phyloP scores from a whole-genome alignment of 2,888 invertebrate species.

The Biston betularia region DNA sequence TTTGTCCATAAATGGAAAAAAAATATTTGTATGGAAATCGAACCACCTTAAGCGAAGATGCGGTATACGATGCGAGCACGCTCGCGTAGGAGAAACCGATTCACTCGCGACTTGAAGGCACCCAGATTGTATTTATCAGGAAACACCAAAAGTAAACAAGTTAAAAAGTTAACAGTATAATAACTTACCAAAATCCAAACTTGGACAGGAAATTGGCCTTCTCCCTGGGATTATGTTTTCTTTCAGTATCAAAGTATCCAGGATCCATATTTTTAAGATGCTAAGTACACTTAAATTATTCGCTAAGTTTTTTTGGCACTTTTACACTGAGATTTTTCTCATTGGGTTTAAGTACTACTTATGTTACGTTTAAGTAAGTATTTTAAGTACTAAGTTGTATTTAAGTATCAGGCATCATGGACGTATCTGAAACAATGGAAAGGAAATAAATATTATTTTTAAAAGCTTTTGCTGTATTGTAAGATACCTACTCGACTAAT shows the following conservation, averaged over 20 bases:
- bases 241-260: constrained; percentile 79
- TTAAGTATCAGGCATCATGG: constrained; percentile 22
- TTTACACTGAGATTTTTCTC: constrained; percentile 20
- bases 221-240: constrained; percentile 88
- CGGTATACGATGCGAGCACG: no score
- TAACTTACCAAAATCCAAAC: constrained; percentile 55
- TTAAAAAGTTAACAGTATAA: no score
- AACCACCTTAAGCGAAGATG: no score
- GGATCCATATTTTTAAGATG: constrained; percentile 73
- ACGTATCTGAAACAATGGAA: constrained; percentile 25
- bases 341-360: constrained; percentile 31
- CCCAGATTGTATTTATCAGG: no score
- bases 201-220: constrained; percentile 88
- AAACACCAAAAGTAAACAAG: no score
- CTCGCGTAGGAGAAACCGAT: no score
- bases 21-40: no score
- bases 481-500: no score
- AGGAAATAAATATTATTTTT: no score
- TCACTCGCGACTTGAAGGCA: no score
- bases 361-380: constrained; percentile 12
- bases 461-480: no score
- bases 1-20: no score
- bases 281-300: constrained; percentile 32
- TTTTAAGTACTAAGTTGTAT: not conserved
- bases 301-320: constrained; percentile 30